phyloP scores from a whole-genome alignment of 1,140 invertebrate genomes.

The Hirudo medicinalis region DNA sequence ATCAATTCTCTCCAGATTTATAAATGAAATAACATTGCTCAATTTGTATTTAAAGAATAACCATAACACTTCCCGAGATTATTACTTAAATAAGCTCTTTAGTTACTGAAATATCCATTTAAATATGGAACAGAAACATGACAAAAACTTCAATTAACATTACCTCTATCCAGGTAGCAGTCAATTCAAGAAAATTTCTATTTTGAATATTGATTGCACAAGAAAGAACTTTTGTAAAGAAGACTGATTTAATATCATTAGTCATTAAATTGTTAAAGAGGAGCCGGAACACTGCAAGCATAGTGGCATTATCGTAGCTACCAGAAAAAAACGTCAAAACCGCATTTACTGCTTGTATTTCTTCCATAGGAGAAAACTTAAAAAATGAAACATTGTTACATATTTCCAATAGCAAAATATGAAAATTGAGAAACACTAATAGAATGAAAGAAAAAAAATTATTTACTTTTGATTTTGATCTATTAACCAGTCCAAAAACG shows the following conservation, averaged over 20 bases:
- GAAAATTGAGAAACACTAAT: too few species aligned
- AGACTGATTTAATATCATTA: background rate
- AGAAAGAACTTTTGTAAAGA: conserved; percentile 11
- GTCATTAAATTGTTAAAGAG: background rate
- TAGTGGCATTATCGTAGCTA: background rate
- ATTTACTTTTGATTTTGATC: background rate
- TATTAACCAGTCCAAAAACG: background rate
- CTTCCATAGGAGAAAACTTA: background rate
- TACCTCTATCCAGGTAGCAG: conserved; percentile 16
- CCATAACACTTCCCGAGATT: too few species aligned
- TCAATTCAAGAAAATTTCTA: background rate
- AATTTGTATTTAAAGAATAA: too few species aligned
- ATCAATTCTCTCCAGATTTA: too few species aligned
- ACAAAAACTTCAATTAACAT: too few species aligned
- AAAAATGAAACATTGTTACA: too few species aligned
- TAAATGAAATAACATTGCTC: too few species aligned
- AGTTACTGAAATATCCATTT: too few species aligned
- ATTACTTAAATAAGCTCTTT: too few species aligned
- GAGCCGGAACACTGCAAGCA: conserved; percentile 4
- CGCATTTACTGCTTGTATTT: background rate
- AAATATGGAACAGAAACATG: too few species aligned
- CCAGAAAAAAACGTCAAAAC: background rate
- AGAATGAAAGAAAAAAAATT: background rate
- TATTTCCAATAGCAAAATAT: too few species aligned
- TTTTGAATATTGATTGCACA: conserved; percentile 4